Evolutionary conservation across 2,888 invertebrate species (phyloP), one percentile per base, ranked within the genome.

Genomic region (Acleris emargana): DNA sequence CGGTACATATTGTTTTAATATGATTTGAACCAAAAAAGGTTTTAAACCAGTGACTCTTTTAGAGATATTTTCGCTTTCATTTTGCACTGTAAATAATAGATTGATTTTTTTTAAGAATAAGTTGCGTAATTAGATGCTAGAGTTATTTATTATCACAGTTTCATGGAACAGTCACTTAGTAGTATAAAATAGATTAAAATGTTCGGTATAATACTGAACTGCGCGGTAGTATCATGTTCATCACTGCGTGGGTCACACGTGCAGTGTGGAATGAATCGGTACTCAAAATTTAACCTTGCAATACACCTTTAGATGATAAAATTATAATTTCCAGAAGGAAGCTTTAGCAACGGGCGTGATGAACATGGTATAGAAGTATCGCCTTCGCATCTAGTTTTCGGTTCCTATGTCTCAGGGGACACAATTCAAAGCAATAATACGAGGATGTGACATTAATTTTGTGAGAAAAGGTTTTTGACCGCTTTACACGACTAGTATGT

Each of bases 371-470:
- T 20, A 50, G 25, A 9, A 43, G 54, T 57, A 63, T 68, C 67
- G 61, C 66, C 64, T 67, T 64, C 59, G 64, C 72, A 76, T 77
- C 69, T 61, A 64, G 72, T 79, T 78, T 81, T 84, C 82, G 76
- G 81, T 88, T 86, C 87, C 87, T 85, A 83, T 73, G 76, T 76
- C 75, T 74, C 77, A 81, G 74, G 78, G 73, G 77, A 73, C 73
- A 70, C 68, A 73, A 81, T 79, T 73, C 73, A 82, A 84, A 91
- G 91, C 91, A 91, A 91, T 91, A 91, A 91, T 81, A 74, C 72
- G 83, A 84, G 91, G 91, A 90, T 91, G 91, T 91, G 91, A 89
- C 72, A 80, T 69, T 71, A 69, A 69, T 73, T 71, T 74, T 78
- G 83, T 85, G 75, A 76, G 76, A 75, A 77, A 77, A 71, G 72